Conservation (phyloP, 2,113 vertebrate species). For the Naja naja region DNA sequence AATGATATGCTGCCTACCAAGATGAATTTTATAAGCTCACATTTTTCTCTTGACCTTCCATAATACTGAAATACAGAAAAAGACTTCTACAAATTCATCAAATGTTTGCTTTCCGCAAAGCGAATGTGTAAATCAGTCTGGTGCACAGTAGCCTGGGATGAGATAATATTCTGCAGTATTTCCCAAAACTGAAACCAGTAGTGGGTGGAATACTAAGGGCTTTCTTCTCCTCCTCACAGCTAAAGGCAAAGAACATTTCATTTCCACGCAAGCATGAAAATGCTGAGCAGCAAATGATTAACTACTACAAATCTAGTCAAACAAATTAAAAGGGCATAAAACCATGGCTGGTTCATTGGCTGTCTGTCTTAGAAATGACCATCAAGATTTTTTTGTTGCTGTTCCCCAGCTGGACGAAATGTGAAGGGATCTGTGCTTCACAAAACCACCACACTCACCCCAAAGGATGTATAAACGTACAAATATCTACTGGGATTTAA, state of each 20-base stretch:
- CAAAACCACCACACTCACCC: too few species aligned
- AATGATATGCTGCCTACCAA: not conserved
- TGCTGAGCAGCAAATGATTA: constrained; percentile 26
- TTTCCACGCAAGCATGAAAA: constrained; percentile 27
- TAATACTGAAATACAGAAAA: not conserved
- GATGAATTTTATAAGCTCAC: not conserved
- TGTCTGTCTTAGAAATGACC: not conserved
- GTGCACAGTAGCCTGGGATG: constrained; percentile 29
- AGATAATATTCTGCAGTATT: constrained; percentile 34
- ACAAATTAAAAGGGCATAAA: not conserved
- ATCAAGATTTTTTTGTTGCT: not conserved
- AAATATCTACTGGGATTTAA: too few species aligned
- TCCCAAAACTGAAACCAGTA: constrained; percentile 49
- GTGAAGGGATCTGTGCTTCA: not conserved
- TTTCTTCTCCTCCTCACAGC: constrained; percentile 14
- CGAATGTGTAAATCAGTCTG: constrained; percentile 36
- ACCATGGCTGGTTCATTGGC: not conserved
- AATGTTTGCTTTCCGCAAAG: not conserved
- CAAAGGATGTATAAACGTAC: too few species aligned
- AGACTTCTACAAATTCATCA: not conserved
- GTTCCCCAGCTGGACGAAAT: not conserved
- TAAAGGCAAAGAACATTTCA: constrained; percentile 27
- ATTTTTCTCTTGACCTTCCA: not conserved
- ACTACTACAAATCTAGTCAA: constrained; percentile 27
- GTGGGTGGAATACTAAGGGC: constrained; percentile 38